phyloP scores from a whole-genome alignment of 2,113 vertebrate species.

The Upupa epops region DNA sequence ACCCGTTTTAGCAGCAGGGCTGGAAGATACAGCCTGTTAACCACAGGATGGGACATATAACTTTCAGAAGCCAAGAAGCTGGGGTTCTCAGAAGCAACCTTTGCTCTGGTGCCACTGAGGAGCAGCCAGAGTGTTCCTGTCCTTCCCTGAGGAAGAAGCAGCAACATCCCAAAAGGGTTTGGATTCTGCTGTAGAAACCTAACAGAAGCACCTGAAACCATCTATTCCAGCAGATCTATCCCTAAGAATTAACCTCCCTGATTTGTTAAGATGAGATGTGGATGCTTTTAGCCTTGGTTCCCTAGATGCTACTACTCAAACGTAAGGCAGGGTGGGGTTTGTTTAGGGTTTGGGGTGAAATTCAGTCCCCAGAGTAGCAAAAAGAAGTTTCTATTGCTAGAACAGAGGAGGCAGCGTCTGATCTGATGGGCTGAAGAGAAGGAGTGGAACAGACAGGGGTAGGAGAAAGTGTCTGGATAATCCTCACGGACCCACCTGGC shows the following conservation, averaged over 20 bases:
- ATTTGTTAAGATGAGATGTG: neutral
- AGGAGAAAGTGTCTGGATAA: neutral
- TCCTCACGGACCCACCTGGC: too few relatives aligned
- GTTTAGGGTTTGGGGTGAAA: neutral
- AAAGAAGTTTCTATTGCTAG: neutral
- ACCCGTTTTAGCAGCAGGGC: neutral
- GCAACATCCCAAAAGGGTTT: neutral
- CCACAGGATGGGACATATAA: neutral
- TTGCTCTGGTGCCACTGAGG: neutral
- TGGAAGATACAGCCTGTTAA: neutral
- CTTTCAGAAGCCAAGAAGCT: neutral
- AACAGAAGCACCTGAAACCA: neutral
- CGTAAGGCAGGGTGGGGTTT: accelerated
- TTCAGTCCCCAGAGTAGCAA: too few relatives aligned
- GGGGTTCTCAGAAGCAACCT: neutral
- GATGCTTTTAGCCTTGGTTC: neutral
- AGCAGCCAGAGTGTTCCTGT: neutral
- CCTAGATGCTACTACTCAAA: neutral
- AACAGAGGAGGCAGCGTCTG: neutral
- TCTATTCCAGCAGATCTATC: neutral
- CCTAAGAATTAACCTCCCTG: neutral
- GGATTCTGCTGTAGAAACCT: neutral
- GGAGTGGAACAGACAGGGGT: accelerated
- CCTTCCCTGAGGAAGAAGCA: neutral
- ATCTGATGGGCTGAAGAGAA: neutral